Evolutionary conservation across 2,888 invertebrate species (phyloP).

Genomic region (Trissolcus japonicus): DNA sequence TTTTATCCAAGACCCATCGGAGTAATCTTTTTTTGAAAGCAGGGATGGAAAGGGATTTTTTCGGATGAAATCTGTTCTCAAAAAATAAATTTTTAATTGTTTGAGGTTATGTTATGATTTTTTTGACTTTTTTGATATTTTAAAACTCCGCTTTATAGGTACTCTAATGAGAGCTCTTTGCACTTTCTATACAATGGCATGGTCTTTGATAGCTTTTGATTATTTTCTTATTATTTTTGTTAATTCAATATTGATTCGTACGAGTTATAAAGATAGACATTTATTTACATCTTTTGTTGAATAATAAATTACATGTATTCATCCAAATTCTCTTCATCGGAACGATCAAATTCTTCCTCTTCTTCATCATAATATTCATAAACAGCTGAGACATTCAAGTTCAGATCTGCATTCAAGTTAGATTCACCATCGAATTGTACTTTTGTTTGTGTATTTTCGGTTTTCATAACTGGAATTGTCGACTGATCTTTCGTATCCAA

Average conservation of each 20-base stretch:
- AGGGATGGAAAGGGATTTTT: neutral
- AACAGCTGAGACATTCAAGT: slow-evolving; percentile 52
- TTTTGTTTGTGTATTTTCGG: neutral
- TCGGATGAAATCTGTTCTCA: too few species aligned
- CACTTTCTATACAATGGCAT: too few species aligned
- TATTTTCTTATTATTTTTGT: neutral
- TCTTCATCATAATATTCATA: slow-evolving; percentile 57
- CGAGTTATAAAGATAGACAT: neutral
- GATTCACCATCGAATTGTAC: slow-evolving; percentile 16
- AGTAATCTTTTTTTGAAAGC: neutral
- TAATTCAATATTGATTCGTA: neutral
- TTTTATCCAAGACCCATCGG: neutral
- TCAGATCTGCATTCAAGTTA: slow-evolving; percentile 18
- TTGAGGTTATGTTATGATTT: too few species aligned
- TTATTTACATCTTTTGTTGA: neutral
- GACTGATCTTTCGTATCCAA: neutral
- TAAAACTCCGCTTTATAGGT: too few species aligned
- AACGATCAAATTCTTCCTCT: slow-evolving; percentile 57
- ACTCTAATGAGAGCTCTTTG: too few species aligned
- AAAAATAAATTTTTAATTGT: too few species aligned
- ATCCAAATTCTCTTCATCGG: slow-evolving; percentile 61
- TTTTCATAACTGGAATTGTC: neutral
- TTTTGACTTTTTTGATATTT: too few species aligned
- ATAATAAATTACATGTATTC: slow-evolving; percentile 47
- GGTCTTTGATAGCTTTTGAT: too few species aligned